Evolutionary conservation across 1,140 invertebrate species (phyloP), one percentile per base, ranked within the genome.

Genomic region (Diorhabda elongata): DNA sequence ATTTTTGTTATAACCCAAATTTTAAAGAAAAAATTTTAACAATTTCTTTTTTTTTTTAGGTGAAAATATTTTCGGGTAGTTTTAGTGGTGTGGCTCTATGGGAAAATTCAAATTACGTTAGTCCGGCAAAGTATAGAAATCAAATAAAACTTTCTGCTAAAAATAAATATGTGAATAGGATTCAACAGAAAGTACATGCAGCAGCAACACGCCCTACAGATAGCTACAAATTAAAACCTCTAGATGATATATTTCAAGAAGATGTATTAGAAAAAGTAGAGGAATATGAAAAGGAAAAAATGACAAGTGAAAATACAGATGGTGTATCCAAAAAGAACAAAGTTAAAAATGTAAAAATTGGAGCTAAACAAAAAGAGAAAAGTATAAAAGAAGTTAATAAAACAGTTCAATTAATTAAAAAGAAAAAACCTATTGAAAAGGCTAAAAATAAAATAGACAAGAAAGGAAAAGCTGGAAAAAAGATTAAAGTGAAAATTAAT

Each of bases 61-160:
- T 88, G 0, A 89, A 89, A 82, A 87, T 89, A 76, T 99, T 99
- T 85, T 90, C 90, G 69, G 92, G 91, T n/a, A 98, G 96, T 80
- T 99, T 99, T 84, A 89, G 91, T 66, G 97, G 97, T 42, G 83
- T 88, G 68, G 90, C 95, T 11, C 81, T 99, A 41, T 99, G 96
- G 92, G 91, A 96, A 75, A 99, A 99, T 87, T 88, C 93, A 2
- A 81, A 91, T 74, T 99, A 97, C 84, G 84, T 97, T 2, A 94
- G 95, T 70, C 98, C 98, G 9, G 91, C 94, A 67, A 90, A 90
- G 85, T 87, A 91, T 77, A 85, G 93, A 60, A 87, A 90, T 80
- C 83, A 86, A 44, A 75, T 93, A 3, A 88, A 85, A 61, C 87
- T 90, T 76, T 85, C 86, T 68, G 88, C 89, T 70, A 89, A 88